Evolutionary conservation across 2,888 invertebrate species (phyloP).

Genomic region (Drepana falcataria): DNA sequence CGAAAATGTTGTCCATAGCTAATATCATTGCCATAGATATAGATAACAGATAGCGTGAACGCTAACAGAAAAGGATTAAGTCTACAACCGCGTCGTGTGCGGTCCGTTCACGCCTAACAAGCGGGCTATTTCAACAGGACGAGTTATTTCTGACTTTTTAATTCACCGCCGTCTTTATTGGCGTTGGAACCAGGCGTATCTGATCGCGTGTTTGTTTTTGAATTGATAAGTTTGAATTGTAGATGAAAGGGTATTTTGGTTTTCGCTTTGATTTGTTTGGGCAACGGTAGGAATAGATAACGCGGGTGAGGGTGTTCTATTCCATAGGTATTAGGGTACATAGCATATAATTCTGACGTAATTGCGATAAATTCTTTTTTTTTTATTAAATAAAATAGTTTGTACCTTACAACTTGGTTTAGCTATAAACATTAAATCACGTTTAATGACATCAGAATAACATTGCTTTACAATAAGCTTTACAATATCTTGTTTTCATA

Average conservation of each 20-base stretch:
- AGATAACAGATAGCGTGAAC: no score
- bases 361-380: no score
- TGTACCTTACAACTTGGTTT: no score
- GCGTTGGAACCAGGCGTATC: not conserved
- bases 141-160: slow-evolving; percentile 5
- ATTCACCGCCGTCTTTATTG: slow-evolving; percentile 1
- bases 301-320: not conserved
- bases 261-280: not conserved
- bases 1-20: no score
- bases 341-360: no score
- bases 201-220: not conserved
- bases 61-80: slow-evolving; percentile 1
- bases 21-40: no score
- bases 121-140: not conserved
- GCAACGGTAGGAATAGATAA: not conserved
- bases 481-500: no score
- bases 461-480: no score
- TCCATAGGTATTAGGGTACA: no score
- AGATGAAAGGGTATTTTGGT: not conserved
- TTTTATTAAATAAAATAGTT: no score
- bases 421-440: no score
- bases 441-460: no score
- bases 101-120: slow-evolving; percentile 27
- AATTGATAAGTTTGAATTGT: not conserved
- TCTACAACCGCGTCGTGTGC: slow-evolving; percentile 43